Evolutionary conservation across 2,888 invertebrate species (phyloP), one percentile per base, ranked within the genome.

Genomic region (Macaria notata): DNA sequence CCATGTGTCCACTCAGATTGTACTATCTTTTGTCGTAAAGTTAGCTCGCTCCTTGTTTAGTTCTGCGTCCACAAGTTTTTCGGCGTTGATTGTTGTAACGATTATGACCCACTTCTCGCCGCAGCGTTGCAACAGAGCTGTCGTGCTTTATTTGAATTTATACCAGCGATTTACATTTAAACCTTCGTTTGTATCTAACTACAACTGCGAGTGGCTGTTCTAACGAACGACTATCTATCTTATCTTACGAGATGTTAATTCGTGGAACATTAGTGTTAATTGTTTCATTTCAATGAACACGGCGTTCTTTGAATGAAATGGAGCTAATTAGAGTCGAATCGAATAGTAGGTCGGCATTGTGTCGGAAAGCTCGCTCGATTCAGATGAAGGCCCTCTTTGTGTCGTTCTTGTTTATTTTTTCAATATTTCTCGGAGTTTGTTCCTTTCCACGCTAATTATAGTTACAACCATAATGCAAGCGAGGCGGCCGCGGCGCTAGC

Each of bases 371-470:
- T 70, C 48, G 30, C 46, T 50, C 76, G 70, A 81, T 77, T 84
- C 79, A 75, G 76, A 84, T 85, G 81, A 88, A 88, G 78, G 79
- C 77, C 70, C 73, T 79, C 89, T 82, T 89, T 90, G 86, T 89
- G 67, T 75, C 69, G 72, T 65, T 70, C 64, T 65, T 86, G 86
- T 89, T 88, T 86, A 79, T 83, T 81, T 82, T 84, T 87, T 78
- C 76, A 79, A 83, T 86, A 68, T 68, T 81, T 82, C 79, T 63
- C 65, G 66, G 76, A 79, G 78, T 65, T 66, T 71, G 66, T 66
- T 68, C 63, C 64, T 71, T 19, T 62, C 69, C 70, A 71, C 74
- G 74, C 73, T 83, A 83, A 86, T 87, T 84, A 78, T 74, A 71
- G 75, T 74, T 81, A 75, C 84, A 81, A 84, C 74, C 80, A 66